These are phyloP conservation scores for Tortrix viridana DNA, from an alignment of 2,888 invertebrate species.

Conservation along the genomic window DNA sequence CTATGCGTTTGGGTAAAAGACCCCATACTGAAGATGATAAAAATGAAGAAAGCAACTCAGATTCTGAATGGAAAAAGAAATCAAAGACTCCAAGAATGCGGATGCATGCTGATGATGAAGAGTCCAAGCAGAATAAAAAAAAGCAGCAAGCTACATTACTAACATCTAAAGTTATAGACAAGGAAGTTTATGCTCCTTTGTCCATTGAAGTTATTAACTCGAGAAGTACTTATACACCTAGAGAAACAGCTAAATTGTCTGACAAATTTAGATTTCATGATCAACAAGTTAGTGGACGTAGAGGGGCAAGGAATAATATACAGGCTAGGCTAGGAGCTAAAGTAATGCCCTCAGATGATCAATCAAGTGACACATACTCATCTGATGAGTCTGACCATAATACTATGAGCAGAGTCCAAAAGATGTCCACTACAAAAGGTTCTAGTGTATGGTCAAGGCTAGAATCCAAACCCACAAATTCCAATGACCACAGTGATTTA, in stretches of 20 bases:
- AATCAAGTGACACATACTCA: slow-evolving; percentile 58
- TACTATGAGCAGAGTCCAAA: slow-evolving; percentile 82
- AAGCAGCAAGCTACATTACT: slow-evolving; percentile 50
- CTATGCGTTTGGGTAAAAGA: slow-evolving; percentile 71
- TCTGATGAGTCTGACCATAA: slow-evolving; percentile 64
- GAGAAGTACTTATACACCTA: slow-evolving; percentile 57
- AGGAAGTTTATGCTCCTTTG: slow-evolving; percentile 66
- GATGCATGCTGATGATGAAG: slow-evolving; percentile 95
- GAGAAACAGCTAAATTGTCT: slow-evolving; percentile 62
- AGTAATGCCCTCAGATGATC: slow-evolving; percentile 50
- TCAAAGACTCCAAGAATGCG: slow-evolving; percentile 90
- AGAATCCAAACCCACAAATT: slow-evolving; percentile 59
- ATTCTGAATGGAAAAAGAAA: slow-evolving; percentile 84
- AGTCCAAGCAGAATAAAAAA: slow-evolving; percentile 81
- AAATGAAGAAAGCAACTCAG: slow-evolving; percentile 75
- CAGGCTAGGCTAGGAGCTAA: slow-evolving; percentile 71
- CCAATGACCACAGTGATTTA: slow-evolving; percentile 60
- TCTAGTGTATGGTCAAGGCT: slow-evolving; percentile 85
- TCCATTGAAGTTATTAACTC: slow-evolving; percentile 76
- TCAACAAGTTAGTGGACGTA: slow-evolving; percentile 36
- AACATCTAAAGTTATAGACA: slow-evolving; percentile 47
- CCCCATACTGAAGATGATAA: slow-evolving; percentile 59
- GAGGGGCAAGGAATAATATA: slow-evolving; percentile 51
- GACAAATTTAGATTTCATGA: slow-evolving; percentile 67
- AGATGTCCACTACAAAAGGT: slow-evolving; percentile 53